phyloP scores from a whole-genome alignment of 1,140 invertebrate genomes.

The Drosophila tani region DNA sequence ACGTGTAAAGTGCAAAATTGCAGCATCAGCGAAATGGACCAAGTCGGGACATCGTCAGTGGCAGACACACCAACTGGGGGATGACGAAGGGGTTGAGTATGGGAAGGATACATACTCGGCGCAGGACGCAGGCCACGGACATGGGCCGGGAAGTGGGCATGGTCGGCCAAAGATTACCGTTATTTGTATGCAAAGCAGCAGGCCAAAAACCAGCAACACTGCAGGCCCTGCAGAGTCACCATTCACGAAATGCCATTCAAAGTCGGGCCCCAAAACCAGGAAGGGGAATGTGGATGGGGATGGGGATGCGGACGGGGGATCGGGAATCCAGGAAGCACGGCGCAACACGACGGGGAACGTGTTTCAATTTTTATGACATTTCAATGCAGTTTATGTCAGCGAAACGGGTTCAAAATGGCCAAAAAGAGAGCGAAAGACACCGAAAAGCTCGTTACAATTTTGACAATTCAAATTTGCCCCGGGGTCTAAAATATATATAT shows the following conservation, averaged over 20 bases:
- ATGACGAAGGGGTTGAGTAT: not conserved
- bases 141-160: constrained; percentile 36
- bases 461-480: constrained; percentile 47
- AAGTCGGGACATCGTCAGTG: constrained; percentile 36
- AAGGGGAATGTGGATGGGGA: not conserved
- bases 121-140: not conserved
- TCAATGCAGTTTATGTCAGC: constrained; percentile 82
- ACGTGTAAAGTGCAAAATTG: constrained; percentile 80
- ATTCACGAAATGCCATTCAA: constrained; percentile 71
- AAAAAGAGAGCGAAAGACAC: constrained; percentile 14
- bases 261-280: constrained; percentile 46
- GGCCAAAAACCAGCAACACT: constrained; percentile 59
- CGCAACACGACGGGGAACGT: constrained; percentile 61
- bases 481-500: constrained; percentile 7
- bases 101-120: not conserved
- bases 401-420: constrained; percentile 64
- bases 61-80: constrained; percentile 26
- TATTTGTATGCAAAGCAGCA: constrained; percentile 83
- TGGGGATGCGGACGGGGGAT: too few species aligned
- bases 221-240: constrained; percentile 26
- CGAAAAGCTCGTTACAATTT: constrained; percentile 48
- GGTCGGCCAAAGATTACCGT: constrained; percentile 68
- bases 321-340: constrained; percentile 19
- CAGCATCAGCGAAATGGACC: constrained; percentile 69
- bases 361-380: constrained; percentile 84